Evolutionary conservation across 2,888 invertebrate genomes (phyloP).

Genomic region (Andrena bicolor): DNA sequence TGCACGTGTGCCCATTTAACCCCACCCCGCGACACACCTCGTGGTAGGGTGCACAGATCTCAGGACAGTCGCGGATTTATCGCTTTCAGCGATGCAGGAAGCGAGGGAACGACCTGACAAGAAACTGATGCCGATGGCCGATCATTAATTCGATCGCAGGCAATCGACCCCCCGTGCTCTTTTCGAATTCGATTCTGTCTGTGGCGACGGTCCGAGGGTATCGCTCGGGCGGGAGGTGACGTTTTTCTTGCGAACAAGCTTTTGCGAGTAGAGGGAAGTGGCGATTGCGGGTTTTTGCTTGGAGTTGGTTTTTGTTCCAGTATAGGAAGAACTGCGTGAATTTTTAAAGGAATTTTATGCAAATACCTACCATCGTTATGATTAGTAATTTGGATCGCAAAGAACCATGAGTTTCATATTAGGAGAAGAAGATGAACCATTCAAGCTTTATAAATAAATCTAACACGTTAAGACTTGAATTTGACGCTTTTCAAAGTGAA

Average conservation of each 20-base stretch:
- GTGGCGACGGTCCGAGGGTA: neutral
- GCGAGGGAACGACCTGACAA: constrained; percentile 44
- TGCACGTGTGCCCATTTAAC: constrained; percentile 73
- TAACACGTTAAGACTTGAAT: neutral
- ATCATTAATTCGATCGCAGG: constrained; percentile 25
- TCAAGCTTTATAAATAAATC: too few species aligned
- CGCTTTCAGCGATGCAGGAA: constrained; percentile 58
- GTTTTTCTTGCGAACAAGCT: too few species aligned
- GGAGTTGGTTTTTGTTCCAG: too few species aligned
- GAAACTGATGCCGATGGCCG: constrained; percentile 37
- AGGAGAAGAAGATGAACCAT: too few species aligned
- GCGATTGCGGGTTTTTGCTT: too few species aligned
- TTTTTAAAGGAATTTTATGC: too few species aligned
- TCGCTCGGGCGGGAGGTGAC: neutral
- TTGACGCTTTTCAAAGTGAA: neutral
- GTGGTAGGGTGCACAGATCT: constrained; percentile 31
- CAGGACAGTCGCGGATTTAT: constrained; percentile 73
- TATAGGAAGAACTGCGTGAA: too few species aligned
- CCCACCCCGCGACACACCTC: constrained; percentile 46
- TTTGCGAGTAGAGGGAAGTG: too few species aligned
- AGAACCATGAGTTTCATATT: too few species aligned
- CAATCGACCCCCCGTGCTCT: neutral
- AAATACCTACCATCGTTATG: too few species aligned
- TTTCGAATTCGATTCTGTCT: constrained; percentile 1
- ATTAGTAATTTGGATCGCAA: too few species aligned